These are phyloP conservation scores for Prunella fulvescens DNA, from an alignment of 2,113 vertebrate genomes.

Conservation along the genomic window DNA sequence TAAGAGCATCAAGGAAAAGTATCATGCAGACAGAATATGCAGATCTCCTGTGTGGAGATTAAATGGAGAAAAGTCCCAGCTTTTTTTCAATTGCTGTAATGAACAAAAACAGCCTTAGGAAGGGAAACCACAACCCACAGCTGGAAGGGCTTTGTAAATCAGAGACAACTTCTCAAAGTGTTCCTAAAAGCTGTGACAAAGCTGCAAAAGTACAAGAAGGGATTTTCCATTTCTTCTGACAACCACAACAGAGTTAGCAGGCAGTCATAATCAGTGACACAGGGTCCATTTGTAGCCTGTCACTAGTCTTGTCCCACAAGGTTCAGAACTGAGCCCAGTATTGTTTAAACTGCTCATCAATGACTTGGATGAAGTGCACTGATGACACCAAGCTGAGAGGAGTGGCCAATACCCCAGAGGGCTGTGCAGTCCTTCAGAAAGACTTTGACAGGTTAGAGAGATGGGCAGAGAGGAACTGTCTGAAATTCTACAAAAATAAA, in stretches of 20 bases:
- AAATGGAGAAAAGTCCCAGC: not conserved
- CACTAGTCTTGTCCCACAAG: no score
- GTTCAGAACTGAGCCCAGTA: not conserved
- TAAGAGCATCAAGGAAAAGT: not conserved
- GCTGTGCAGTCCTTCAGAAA: not conserved
- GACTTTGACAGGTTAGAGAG: not conserved
- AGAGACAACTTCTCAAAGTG: not conserved
- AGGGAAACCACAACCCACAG: not conserved
- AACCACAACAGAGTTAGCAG: not conserved
- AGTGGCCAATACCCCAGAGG: not conserved
- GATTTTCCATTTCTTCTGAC: not conserved
- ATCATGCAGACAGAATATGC: not conserved
- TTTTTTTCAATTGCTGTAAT: not conserved
- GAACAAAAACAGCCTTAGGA: not conserved
- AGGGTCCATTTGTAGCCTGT: not conserved
- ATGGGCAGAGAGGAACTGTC: not conserved
- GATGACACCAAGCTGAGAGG: not conserved
- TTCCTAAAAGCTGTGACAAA: not conserved
- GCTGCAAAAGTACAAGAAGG: not conserved
- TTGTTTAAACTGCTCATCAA: not conserved
- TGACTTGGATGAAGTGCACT: not conserved
- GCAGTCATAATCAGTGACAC: not conserved
- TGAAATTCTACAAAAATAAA: not conserved
- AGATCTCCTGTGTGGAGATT: not conserved
- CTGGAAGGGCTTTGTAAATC: not conserved